Base-by-base conservation (phyloP, 1,140 invertebrate species). In the Drosophila sp. region DNA sequence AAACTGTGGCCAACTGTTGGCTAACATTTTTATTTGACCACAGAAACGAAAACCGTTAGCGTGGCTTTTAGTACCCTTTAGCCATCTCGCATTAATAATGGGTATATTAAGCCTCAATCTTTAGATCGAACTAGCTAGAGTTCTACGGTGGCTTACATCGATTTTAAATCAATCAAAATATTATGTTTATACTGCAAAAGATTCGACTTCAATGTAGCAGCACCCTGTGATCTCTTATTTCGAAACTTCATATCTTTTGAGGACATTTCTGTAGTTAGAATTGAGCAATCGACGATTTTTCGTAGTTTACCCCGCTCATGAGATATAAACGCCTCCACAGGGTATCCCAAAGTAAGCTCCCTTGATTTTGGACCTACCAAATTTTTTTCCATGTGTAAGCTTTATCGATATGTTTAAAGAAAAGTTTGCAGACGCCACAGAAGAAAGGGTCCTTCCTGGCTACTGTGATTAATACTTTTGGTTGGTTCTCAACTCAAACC, bases 391-490 rank as follows among this genome's bases (percentile, higher is more conserved):
- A 10, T 3, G 35, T 75, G 57, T 40, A 32, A 27, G 57, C 72
- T 69, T 69, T 60, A 64, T 76, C 57, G 72, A 76, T 76, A 76
- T 75, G 72, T 69, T 55, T 69, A 38, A 55, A 60, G 11, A 76
- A 76, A 76, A 76, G 50, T 76, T 76, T 76, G 41, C 73, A 76
- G 73, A 76, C 73, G 38, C 25, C 25, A 27, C 25, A 25, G 2
- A 50, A 25, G 54, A 41, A 41, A 58, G 63, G 73, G 60, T 61
- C 35, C 35, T 38, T 50, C 3, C 29, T 41, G 58, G 40, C 64
- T 68, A 50, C 54, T 76, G 73, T 76, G 73, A 76, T 76, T 76
- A 76, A 76, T 76, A 76, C 73, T 76, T 76, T 76, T 76, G 72
- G 66, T 76, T 72, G 76, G 73, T 73, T 55, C 76, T 76, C 70